Base-by-base conservation (phyloP, 2,797 vertebrate genomes). In the Leptodactylus fallax region DNA sequence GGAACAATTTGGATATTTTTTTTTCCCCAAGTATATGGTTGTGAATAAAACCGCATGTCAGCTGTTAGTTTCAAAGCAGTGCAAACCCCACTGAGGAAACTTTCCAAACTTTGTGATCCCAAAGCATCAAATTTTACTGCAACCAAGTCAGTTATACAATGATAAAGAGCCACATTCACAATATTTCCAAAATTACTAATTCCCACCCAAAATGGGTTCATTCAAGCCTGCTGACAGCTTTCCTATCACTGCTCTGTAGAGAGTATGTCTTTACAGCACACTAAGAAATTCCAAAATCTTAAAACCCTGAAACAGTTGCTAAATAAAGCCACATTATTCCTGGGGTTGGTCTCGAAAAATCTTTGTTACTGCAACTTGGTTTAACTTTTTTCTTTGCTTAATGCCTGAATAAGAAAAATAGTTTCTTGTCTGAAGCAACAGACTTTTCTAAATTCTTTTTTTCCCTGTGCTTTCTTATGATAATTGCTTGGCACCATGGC, bases 401-500 rank as follows among this genome's bases (percentile, higher is more conserved):
- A 71, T 19, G 76, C 47, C 63, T 83, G 85, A 83, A 83, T 85
- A 65, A 83, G 60, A 84, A 79, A 80, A 83, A 93, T 90, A 90
- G 49, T 86, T 76, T 90, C 90, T 91, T 89, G 91, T 91, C 90
- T 95, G 94, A 91, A 93, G 92, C 92, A 93, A 93, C 91, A 94
- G 92, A 91, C 93, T 92, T 95, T 93, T 91, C 79, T 91, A 56
- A 89, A 77, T 92, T 87, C 53, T 60, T 81, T 92, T 90, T 90
- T 84, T 76, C 90, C 78, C 67, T 79, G 58, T 92, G 78, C 93
- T 93, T 95, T 96, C 94, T 95, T 95, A 96, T 96, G 95, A 91
- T 96, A 96, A 96, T 96, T 88, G 77, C 0, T 81, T 69, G 94
- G 91, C 93, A 93, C 95, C 94, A 95, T 96, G 95, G 94, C 93